phyloP scores from a whole-genome alignment of 2,113 vertebrate species.

The Cricetomys ansorgei region DNA sequence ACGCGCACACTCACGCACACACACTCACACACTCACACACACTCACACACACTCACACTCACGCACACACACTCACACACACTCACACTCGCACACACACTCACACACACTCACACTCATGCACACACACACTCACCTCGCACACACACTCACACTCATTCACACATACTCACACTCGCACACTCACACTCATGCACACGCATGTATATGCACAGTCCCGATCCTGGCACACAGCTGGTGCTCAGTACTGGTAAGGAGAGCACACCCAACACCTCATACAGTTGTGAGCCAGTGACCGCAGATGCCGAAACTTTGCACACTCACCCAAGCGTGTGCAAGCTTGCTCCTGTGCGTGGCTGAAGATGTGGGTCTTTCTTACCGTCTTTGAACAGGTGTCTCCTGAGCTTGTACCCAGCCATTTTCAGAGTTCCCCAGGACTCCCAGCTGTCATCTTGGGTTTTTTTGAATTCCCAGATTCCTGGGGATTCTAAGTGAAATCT shows the following conservation, averaged over 20 bases:
- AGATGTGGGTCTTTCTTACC: neutral
- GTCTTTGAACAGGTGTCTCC: neutral
- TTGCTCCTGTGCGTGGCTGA: neutral
- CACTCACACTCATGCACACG: neutral
- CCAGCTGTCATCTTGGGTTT: neutral
- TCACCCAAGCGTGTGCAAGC: neutral
- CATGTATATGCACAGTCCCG: neutral
- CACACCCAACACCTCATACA: neutral
- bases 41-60: accelerated
- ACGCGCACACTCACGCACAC: neutral
- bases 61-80: neutral
- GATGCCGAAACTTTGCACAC: neutral
- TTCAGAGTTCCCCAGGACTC: neutral
- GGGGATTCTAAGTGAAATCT: neutral
- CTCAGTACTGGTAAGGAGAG: neutral
- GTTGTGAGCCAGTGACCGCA: neutral
- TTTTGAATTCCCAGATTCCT: neutral
- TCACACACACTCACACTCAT: neutral
- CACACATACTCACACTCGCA: too few species aligned
- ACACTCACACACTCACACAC: neutral
- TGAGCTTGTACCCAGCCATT: neutral
- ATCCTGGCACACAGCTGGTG: neutral
- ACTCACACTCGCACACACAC: neutral
- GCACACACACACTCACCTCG: neutral
- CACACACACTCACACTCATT: neutral